Percentiles rank a stretch among this genome's conserved stretches.
Conservation (phyloP, 2,888 invertebrate species). For the Dugesia japonica region DNA sequence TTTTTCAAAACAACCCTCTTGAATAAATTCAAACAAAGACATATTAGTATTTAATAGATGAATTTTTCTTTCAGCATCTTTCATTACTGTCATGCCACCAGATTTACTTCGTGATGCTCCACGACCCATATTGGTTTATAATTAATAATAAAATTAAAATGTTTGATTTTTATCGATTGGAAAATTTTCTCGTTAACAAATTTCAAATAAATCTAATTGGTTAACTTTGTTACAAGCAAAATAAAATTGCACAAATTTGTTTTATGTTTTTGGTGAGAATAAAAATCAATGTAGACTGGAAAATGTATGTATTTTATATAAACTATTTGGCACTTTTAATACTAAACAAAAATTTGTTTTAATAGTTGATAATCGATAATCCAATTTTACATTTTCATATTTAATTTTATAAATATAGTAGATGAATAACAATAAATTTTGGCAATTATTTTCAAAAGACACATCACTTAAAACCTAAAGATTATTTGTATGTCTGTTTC, state of each 20-base stretch:
- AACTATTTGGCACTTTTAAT: neutral
- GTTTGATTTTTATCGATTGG: neutral
- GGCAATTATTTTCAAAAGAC: no score
- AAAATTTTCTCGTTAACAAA: neutral
- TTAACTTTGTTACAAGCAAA: neutral
- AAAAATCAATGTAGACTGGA: neutral
- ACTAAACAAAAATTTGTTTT: no score
- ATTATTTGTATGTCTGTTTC: no score
- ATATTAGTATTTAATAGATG: neutral
- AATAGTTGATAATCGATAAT: no score
- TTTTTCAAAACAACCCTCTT: constrained; percentile 6
- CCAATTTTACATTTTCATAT: no score
- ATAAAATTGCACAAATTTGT: neutral
- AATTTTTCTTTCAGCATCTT: neutral
- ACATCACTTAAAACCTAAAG: no score
- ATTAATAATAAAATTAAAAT: neutral
- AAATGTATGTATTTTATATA: neutral
- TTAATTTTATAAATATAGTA: no score
- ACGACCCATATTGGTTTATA: neutral
- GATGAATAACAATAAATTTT: no score
- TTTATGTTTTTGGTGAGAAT: neutral
- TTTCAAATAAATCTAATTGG: neutral
- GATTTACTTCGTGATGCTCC: neutral
- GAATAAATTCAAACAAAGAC: neutral
- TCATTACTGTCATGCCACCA: constrained; percentile 8